Base-by-base conservation (phyloP, 2,113 vertebrate species). In the Ptyas mucosa region DNA sequence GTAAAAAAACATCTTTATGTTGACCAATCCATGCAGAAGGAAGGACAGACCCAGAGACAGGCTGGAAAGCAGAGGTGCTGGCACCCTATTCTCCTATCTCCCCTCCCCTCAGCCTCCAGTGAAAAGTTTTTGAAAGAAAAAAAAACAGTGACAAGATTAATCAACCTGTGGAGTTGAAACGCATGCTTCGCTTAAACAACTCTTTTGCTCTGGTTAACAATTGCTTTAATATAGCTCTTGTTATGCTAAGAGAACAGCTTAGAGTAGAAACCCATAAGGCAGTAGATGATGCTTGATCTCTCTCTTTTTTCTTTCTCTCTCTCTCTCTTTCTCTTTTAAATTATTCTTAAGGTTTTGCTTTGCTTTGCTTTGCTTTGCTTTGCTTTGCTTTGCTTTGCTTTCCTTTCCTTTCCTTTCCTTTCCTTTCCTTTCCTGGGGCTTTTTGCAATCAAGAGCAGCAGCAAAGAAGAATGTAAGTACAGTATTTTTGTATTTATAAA, bases 201-300 rank as follows among this genome's bases (percentile, higher is more conserved):
- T 96, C 96, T 96, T 97, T 96, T 97, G 96, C 96, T 97, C 94
- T 97, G 97, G 96, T 97, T 97, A 97, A 97, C 96, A 97, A 97
- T 96, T 96, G 96, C 97, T 96, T 96, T 96, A 97, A 96, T 95
- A 95, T 96, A 96, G 96, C 97, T 97, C 96, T 98, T 98, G 97
- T 98, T 97, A 98, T 98, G 98, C 97, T 98, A 98, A 98, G 97
- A 49, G 94, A 95, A 96, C 96, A 97, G 97, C 98, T 98, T 97
- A 98, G 97, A 96, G 95, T 95, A 96, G 97, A 98, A 96, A 96
- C 29, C 46, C 97, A 95, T 96, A 97, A 95, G 95, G 96, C 96
- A 96, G 96, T 96, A 94, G 96, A 97, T 97, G 96, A 96, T 96
- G 96, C 96, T 97, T 49, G 92, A 97, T 97, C 96, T 96, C 94